Evolutionary conservation across 2,113 vertebrate species (phyloP).

Genomic region (Pelecanus crispus): DNA sequence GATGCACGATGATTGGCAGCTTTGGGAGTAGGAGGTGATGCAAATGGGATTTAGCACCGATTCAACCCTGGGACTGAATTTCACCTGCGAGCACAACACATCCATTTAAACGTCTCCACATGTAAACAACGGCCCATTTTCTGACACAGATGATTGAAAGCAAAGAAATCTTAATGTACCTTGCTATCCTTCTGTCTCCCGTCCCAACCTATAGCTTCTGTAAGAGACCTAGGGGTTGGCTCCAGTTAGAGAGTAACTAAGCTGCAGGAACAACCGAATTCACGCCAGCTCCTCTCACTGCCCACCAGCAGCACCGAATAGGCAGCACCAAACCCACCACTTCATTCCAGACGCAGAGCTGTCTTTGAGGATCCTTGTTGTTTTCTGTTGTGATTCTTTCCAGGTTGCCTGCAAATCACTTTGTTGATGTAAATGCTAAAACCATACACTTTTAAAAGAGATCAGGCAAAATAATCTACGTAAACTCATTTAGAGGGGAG

Average conservation of each 20-base stretch:
- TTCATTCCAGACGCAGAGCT: not conserved
- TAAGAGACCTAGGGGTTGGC: not conserved
- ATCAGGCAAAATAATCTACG: not conserved
- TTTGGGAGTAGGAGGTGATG: not conserved
- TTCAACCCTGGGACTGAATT: not conserved
- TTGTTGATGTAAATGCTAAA: not conserved
- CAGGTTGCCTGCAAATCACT: not conserved
- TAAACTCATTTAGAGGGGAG: not conserved
- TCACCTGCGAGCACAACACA: not conserved
- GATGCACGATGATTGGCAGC: not conserved
- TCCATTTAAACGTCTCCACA: not conserved
- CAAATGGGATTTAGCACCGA: not conserved
- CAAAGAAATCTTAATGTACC: not conserved
- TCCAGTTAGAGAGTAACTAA: not conserved
- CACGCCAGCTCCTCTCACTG: not conserved
- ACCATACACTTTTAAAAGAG: not conserved
- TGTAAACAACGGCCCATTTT: rapidly evolving
- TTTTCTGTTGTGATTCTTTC: not conserved
- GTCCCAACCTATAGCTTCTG: not conserved
- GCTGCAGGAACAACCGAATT: not conserved
- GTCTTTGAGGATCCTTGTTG: not conserved
- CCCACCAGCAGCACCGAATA: not conserved
- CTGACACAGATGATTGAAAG: not conserved
- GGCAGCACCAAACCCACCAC: not conserved
- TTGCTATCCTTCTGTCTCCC: not conserved